phyloP scores from a whole-genome alignment of 2,888 invertebrate species.

The Arctia plantaginis region DNA sequence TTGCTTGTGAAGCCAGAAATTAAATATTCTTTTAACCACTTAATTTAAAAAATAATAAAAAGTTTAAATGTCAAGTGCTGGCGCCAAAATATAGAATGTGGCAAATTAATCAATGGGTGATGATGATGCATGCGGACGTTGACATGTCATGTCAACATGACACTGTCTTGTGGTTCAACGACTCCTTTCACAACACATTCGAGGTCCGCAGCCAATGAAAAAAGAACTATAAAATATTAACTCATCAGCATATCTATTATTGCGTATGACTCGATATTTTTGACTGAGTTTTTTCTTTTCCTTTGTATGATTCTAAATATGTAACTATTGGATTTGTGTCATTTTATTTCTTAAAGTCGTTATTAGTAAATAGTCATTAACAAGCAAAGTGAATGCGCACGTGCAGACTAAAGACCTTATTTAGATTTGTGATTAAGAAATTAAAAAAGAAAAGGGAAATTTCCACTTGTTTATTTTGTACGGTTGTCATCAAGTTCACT shows the following conservation, averaged over 20 bases:
- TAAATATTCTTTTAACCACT: not conserved
- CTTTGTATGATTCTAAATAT: slow-evolving; percentile 28
- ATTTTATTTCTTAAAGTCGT: slow-evolving; percentile 4
- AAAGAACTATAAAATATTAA: slow-evolving; percentile 40
- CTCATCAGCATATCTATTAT: slow-evolving; percentile 48
- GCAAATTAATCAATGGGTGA: slow-evolving; percentile 58
- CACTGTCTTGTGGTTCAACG: slow-evolving; percentile 56
- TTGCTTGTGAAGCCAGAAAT: not conserved
- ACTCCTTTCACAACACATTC: slow-evolving; percentile 47
- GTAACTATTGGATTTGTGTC: slow-evolving; percentile 12
- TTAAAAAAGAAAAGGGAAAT: not conserved
- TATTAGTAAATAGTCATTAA: slow-evolving; percentile 8
- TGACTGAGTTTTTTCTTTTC: slow-evolving; percentile 41
- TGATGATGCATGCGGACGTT: slow-evolving; percentile 48
- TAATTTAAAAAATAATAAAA: slow-evolving; percentile 4
- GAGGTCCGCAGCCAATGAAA: slow-evolving; percentile 36
- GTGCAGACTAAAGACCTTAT: not conserved
- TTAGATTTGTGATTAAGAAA: not conserved
- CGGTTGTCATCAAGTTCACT: not conserved
- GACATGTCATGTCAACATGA: slow-evolving; percentile 66
- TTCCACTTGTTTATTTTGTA: not conserved
- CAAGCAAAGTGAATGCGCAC: slow-evolving; percentile 1
- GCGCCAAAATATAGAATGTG: slow-evolving; percentile 54
- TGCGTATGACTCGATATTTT: slow-evolving; percentile 50
- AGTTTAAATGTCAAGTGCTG: slow-evolving; percentile 32